These are phyloP conservation scores for Steromphala cineraria DNA, from an alignment of 2,888 invertebrate species.

Conservation along the genomic window DNA sequence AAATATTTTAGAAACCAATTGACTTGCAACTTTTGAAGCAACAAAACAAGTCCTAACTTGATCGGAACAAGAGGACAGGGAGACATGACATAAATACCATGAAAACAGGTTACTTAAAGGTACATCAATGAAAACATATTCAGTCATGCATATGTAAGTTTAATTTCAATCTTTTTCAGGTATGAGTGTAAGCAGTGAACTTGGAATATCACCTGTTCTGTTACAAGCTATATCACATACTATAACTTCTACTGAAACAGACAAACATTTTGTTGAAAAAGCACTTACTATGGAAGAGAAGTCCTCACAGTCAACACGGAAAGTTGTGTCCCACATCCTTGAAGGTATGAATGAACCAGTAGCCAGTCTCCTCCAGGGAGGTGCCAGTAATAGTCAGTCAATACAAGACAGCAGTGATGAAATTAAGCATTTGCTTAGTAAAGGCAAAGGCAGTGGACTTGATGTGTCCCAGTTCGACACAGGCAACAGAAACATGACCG, in stretches of 20 bases:
- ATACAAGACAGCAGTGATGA: constrained; percentile 7
- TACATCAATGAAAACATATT: too few relatives aligned
- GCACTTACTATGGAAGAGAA: background rate
- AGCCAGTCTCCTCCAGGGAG: constrained; percentile 30
- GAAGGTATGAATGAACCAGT: constrained; percentile 59
- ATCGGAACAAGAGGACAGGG: too few relatives aligned
- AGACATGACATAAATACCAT: too few relatives aligned
- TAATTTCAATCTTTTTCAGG: constrained; percentile 44
- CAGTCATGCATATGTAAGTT: too few relatives aligned
- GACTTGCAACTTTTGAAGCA: too few relatives aligned
- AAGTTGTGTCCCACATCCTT: constrained; percentile 48
- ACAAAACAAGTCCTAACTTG: too few relatives aligned
- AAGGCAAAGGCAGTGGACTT: background rate
- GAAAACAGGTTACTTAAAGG: too few relatives aligned
- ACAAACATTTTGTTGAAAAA: background rate
- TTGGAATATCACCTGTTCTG: constrained; percentile 73
- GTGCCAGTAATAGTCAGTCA: background rate
- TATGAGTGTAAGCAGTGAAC: constrained; percentile 61
- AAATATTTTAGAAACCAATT: too few relatives aligned
- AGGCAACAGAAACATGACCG: background rate
- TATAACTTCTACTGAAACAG: constrained; percentile 46
- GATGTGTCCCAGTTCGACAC: background rate
- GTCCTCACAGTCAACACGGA: constrained; percentile 3
- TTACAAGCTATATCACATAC: constrained; percentile 72
- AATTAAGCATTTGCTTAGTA: constrained; percentile 7